A percentile compares a stretch with the other conserved stretches of the same genome.
Conservation (phyloP, 2,113 vertebrate genomes). For the Vidua chalybeata region DNA sequence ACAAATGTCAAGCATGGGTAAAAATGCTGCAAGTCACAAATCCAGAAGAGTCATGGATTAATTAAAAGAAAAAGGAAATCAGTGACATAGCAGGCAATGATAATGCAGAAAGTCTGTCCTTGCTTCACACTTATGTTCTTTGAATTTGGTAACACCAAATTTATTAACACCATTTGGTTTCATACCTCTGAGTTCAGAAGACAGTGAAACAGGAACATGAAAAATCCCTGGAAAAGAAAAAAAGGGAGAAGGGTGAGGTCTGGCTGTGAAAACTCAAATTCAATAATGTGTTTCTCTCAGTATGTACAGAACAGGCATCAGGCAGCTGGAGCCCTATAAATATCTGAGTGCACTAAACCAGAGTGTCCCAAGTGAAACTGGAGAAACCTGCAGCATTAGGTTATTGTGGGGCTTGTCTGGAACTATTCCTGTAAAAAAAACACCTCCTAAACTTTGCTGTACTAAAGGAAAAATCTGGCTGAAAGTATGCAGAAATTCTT, state of each 20-base stretch:
- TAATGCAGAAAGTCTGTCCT: not conserved
- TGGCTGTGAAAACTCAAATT: not conserved
- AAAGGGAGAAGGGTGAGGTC: not conserved
- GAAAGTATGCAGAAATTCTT: not conserved
- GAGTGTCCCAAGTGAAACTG: not conserved
- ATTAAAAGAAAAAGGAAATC: not conserved
- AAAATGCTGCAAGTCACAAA: not conserved
- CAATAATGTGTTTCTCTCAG: not conserved
- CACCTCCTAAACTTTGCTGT: not conserved
- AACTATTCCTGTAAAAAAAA: not conserved
- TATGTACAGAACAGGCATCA: fast-evolving
- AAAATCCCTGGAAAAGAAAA: conserved; percentile 83
- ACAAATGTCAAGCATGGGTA: not conserved
- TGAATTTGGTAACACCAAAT: not conserved
- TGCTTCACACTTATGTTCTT: not conserved
- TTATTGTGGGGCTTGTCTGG: not conserved
- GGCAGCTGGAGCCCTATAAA: not conserved
- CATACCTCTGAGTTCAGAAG: conserved; percentile 97
- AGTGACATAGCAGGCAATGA: not conserved
- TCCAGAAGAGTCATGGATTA: not conserved
- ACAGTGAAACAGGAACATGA: conserved; percentile 98
- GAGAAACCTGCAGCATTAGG: not conserved
- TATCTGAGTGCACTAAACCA: not conserved
- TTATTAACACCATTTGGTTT: not conserved
- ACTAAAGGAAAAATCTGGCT: not conserved